Evolutionary conservation across 2,113 vertebrate genomes (phyloP).

Genomic region (Oplegnathus fasciatus): DNA sequence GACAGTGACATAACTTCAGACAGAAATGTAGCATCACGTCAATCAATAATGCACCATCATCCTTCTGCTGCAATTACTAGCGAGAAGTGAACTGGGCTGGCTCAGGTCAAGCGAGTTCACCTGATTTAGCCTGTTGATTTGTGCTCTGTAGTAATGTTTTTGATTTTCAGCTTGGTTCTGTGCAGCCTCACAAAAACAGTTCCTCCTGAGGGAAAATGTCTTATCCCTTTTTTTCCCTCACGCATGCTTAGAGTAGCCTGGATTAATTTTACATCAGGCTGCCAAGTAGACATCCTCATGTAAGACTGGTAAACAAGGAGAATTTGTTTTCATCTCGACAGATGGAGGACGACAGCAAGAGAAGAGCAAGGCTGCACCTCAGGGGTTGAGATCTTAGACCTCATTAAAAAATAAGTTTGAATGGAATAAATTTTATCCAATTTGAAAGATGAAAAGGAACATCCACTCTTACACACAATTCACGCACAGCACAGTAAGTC

Average conservation of each 20-base stretch:
- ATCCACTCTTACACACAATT: constrained; percentile 30
- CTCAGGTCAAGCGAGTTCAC: constrained; percentile 22
- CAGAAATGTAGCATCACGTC: constrained; percentile 52
- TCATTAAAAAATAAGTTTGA: constrained; percentile 65
- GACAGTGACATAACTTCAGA: constrained; percentile 66
- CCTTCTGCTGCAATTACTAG: constrained; percentile 23
- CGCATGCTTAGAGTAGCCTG: constrained; percentile 32
- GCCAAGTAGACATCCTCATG: constrained; percentile 50
- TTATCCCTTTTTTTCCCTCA: constrained; percentile 1
- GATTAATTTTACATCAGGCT: constrained; percentile 69
- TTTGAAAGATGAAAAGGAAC: constrained; percentile 63
- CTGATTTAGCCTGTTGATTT: constrained; percentile 21
- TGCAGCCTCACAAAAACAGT: constrained; percentile 18
- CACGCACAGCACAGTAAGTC: constrained; percentile 9
- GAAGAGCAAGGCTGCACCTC: constrained; percentile 52
- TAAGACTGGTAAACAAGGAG: constrained; percentile 62
- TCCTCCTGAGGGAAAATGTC: constrained; percentile 25
- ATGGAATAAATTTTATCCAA: constrained; percentile 48
- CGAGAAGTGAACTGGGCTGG: constrained; percentile 3
- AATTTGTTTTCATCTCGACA: constrained; percentile 69
- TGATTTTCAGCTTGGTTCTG: constrained; percentile 21
- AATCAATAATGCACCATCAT: constrained; percentile 54
- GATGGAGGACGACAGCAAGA: constrained; percentile 59
- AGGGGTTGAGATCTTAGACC: constrained; percentile 67
- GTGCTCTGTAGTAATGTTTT: not conserved